Conservation (phyloP, 1,140 invertebrate species). For the Drosophila subobscura region DNA sequence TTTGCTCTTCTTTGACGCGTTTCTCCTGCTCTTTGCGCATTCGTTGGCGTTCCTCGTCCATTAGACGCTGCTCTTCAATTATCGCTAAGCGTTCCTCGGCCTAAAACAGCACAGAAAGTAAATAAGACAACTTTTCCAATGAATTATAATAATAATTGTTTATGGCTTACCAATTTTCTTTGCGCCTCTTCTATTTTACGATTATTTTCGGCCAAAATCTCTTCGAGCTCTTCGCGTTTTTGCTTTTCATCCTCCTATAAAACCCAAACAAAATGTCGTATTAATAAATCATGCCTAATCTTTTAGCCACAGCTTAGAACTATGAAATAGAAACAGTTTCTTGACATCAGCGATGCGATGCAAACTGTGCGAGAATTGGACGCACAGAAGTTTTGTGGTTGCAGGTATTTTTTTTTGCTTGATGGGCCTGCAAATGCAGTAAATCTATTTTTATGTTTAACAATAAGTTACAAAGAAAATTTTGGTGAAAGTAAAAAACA, state of each 20-base stretch:
- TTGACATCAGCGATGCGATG: slow-evolving; percentile 68
- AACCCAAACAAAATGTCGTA: slow-evolving; percentile 76
- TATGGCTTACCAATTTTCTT: slow-evolving; percentile 92
- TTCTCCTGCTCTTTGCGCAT: slow-evolving; percentile 96
- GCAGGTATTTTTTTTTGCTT: slow-evolving; percentile 43
- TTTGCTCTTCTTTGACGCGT: slow-evolving; percentile 96
- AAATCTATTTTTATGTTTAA: slow-evolving; percentile 70
- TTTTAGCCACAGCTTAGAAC: slow-evolving; percentile 55
- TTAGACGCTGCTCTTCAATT: slow-evolving; percentile 97
- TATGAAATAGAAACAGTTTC: slow-evolving; percentile 72
- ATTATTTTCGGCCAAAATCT: slow-evolving; percentile 99
- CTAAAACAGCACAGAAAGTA: slow-evolving; percentile 75
- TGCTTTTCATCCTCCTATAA: slow-evolving; percentile 97
- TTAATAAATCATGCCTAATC: slow-evolving; percentile 56
- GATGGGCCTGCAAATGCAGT: slow-evolving; percentile 69
- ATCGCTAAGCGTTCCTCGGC: slow-evolving; percentile 98
- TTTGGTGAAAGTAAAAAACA: slow-evolving; percentile 74
- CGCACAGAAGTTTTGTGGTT: slow-evolving; percentile 31
- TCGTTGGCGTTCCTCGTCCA: slow-evolving; percentile 96
- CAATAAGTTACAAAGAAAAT: slow-evolving; percentile 73
- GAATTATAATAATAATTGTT: neutral
- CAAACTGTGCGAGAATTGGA: slow-evolving; percentile 46
- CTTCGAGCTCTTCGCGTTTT: slow-evolving; percentile 96
- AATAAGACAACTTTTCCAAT: neutral
- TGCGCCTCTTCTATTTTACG: slow-evolving; percentile 98